These are phyloP conservation scores for Helarctos malayanus DNA, from an alignment of 2,797 vertebrate genomes.

Conservation along the genomic window DNA sequence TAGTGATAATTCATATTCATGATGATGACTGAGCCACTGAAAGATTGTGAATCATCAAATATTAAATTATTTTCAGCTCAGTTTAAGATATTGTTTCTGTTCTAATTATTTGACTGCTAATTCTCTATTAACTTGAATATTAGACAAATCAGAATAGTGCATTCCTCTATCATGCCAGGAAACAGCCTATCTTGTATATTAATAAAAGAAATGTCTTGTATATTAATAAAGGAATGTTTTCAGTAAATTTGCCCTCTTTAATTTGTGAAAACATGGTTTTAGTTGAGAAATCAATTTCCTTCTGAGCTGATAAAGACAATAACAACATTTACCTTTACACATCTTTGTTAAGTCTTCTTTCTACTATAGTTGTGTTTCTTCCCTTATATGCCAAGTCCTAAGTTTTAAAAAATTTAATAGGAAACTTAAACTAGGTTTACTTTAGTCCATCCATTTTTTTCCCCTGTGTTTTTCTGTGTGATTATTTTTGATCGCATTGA, in stretches of 20 bases:
- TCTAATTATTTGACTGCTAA: slow-evolving; percentile 63
- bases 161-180: slow-evolving; percentile 63
- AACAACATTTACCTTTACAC: slow-evolving; percentile 20
- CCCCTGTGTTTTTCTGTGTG: not conserved
- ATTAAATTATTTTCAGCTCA: slow-evolving; percentile 66
- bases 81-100: slow-evolving; percentile 54
- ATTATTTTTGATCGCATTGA: slow-evolving; percentile 43
- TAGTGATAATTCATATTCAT: slow-evolving; percentile 44
- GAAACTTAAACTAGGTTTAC: slow-evolving; percentile 43
- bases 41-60: slow-evolving; percentile 64
- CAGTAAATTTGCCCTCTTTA: slow-evolving; percentile 63
- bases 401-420: slow-evolving; percentile 8
- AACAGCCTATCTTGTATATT: slow-evolving; percentile 65
- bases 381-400: not conserved
- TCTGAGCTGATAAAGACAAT: slow-evolving; percentile 62
- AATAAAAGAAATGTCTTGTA: slow-evolving; percentile 74
- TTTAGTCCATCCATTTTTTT: slow-evolving; percentile 38
- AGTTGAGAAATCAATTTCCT: slow-evolving; percentile 71
- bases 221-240: slow-evolving; percentile 76
- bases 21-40: slow-evolving; percentile 22
- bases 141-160: slow-evolving; percentile 63
- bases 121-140: slow-evolving; percentile 65
- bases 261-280: slow-evolving; percentile 75
- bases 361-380: slow-evolving; percentile 7
- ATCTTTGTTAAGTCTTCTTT: slow-evolving; percentile 54